A percentile compares a stretch with the other conserved stretches of the same genome.
These are phyloP conservation scores for Eumeta japonica DNA, from an alignment of 1,140 invertebrate species.

Conservation along the genomic window DNA sequence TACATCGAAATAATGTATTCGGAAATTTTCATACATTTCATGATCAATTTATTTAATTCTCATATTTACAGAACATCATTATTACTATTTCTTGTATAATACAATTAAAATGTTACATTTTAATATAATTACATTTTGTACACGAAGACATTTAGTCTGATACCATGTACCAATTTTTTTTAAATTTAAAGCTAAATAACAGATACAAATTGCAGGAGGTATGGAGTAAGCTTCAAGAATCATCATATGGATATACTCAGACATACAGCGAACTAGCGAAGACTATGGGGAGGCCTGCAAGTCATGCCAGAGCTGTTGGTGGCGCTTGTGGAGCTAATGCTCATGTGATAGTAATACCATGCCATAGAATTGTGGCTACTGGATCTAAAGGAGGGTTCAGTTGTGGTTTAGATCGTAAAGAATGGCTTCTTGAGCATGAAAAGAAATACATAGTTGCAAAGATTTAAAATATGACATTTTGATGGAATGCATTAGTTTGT, in stretches of 20 bases:
- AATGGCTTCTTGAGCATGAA: conserved; percentile 43
- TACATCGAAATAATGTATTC: too few species aligned
- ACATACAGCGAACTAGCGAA: conserved; percentile 46
- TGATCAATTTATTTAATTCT: too few species aligned
- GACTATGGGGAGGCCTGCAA: conserved; percentile 25
- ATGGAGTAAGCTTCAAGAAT: conserved; percentile 34
- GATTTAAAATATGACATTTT: background rate
- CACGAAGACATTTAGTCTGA: too few species aligned
- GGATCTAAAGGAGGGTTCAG: conserved; percentile 38
- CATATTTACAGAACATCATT: too few species aligned
- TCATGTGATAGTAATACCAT: conserved; percentile 41
- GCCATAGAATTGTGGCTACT: conserved; percentile 38
- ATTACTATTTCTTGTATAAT: too few species aligned
- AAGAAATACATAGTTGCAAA: conserved; percentile 13
- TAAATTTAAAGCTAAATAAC: too few species aligned
- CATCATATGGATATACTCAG: conserved; percentile 39
- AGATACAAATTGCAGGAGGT: conserved; percentile 40
- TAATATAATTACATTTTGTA: too few species aligned
- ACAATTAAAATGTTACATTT: too few species aligned
- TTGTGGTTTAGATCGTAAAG: conserved; percentile 38
- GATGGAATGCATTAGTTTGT: too few species aligned
- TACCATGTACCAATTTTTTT: too few species aligned
- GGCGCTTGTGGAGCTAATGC: conserved; percentile 46
- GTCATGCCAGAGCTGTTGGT: conserved; percentile 42
- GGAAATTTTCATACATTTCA: too few species aligned